A percentile compares a stretch with the other conserved stretches of the same genome.
These are phyloP conservation scores for Helicoverpa zea DNA, from an alignment of 1,140 invertebrate species.

Conservation along the genomic window DNA sequence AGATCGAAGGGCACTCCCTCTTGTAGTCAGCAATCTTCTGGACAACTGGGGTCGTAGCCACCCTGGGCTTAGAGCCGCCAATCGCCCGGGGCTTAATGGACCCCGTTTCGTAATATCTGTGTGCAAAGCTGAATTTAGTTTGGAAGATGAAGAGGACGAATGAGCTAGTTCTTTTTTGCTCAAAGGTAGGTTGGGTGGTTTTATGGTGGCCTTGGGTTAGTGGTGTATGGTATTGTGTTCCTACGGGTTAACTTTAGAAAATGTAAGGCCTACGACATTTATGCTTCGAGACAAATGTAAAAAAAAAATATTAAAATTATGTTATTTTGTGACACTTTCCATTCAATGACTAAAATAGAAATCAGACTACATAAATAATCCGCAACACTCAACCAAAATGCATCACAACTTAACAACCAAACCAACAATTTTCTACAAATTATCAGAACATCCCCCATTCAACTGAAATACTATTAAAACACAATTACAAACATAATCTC, in stretches of 20 bases:
- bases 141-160: constrained; percentile 62
- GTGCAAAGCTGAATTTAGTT: constrained; percentile 79
- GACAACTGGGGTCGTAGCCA: constrained; percentile 98
- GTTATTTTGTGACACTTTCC: too few species aligned
- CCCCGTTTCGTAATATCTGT: constrained; percentile 99
- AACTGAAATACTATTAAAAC: constrained; percentile 71
- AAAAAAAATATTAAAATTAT: background rate
- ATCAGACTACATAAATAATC: too few species aligned
- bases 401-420: constrained; percentile 3
- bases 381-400: background rate
- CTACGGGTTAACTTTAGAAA: too few species aligned
- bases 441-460: constrained; percentile 46
- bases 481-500: constrained; percentile 83
- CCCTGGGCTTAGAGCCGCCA: constrained; percentile 97
- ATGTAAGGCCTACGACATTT: too few species aligned
- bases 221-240: background rate
- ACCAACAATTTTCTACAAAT: constrained; percentile 28
- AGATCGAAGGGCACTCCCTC: constrained; percentile 98
- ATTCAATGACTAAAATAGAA: too few species aligned
- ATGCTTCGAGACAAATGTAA: too few species aligned
- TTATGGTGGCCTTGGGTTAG: background rate
- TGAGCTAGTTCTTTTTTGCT: constrained; percentile 45
- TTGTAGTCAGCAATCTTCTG: constrained; percentile 98
- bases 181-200: background rate
- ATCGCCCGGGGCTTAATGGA: constrained; percentile 98